Conservation (phyloP, 1,140 invertebrate genomes). For the Hylaeus volcanicus region DNA sequence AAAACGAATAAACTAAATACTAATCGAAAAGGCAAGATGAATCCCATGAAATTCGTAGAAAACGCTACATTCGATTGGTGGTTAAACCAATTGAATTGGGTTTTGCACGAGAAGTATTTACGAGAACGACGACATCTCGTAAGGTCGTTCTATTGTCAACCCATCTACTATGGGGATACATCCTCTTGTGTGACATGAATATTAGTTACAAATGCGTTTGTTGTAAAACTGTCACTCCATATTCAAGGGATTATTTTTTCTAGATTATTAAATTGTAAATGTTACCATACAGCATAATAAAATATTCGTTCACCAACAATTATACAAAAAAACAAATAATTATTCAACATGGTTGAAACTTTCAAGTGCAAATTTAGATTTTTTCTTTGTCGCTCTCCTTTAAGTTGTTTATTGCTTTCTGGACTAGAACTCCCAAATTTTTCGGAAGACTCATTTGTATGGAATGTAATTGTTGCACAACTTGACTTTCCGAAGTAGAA, state of each 20-base stretch:
- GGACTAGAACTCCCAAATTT: conserved; percentile 72
- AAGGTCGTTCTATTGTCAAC: conserved; percentile 62
- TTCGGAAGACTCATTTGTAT: conserved; percentile 69
- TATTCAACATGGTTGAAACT: background rate
- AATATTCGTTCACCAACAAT: background rate
- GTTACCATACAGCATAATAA: background rate
- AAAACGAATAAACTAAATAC: background rate
- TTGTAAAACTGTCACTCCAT: background rate
- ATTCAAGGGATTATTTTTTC: background rate
- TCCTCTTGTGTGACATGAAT: conserved; percentile 19
- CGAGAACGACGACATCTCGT: conserved; percentile 55
- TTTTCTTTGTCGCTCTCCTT: conserved; percentile 62
- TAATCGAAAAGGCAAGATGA: background rate
- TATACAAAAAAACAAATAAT: background rate
- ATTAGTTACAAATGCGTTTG: background rate
- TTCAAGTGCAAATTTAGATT: conserved; percentile 2
- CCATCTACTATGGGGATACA: conserved; percentile 54
- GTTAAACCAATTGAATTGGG: conserved; percentile 57
- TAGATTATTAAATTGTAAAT: background rate
- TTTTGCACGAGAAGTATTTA: conserved; percentile 61
- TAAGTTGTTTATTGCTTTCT: conserved; percentile 75
- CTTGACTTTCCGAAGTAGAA: conserved; percentile 30
- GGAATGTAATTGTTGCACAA: conserved; percentile 50
- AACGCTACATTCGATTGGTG: conserved; percentile 41
- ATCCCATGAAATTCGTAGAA: background rate